Evolutionary conservation across 2,113 vertebrate species (phyloP).

Genomic region (Sturnira hondurensis): DNA sequence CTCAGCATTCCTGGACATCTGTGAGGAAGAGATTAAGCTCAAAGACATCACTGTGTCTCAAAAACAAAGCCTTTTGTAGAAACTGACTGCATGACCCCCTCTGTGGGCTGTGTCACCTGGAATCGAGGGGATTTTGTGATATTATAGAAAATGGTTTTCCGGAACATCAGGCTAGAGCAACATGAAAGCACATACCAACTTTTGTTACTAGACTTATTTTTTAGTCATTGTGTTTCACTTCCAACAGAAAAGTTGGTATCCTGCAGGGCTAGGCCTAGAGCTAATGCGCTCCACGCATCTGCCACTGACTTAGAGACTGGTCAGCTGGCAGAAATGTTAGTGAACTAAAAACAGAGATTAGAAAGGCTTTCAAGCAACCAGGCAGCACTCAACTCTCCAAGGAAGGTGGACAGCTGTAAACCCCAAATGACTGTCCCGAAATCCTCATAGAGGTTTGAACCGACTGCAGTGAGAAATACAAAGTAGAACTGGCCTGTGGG

Average conservation of each 20-base stretch:
- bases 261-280: neutral
- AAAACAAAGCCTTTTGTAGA: constrained; percentile 39
- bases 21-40: neutral
- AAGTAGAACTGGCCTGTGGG: neutral
- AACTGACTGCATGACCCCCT: neutral
- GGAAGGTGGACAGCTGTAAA: neutral
- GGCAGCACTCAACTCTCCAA: neutral
- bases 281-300: neutral
- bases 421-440: constrained; percentile 4
- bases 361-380: constrained; percentile 40
- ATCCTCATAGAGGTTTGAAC: constrained; percentile 30
- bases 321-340: constrained; percentile 38
- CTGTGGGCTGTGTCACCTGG: neutral
- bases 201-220: constrained; percentile 26
- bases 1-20: neutral
- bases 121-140: constrained; percentile 15
- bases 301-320: neutral
- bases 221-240: constrained; percentile 22
- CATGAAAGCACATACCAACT: constrained; percentile 46
- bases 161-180: constrained; percentile 34
- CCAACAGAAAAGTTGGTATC: neutral
- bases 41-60: neutral
- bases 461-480: neutral
- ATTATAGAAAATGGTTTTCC: neutral
- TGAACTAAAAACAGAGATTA: constrained; percentile 23